Conservation (phyloP, 2,113 vertebrate genomes). For the Platysteira castanea region DNA sequence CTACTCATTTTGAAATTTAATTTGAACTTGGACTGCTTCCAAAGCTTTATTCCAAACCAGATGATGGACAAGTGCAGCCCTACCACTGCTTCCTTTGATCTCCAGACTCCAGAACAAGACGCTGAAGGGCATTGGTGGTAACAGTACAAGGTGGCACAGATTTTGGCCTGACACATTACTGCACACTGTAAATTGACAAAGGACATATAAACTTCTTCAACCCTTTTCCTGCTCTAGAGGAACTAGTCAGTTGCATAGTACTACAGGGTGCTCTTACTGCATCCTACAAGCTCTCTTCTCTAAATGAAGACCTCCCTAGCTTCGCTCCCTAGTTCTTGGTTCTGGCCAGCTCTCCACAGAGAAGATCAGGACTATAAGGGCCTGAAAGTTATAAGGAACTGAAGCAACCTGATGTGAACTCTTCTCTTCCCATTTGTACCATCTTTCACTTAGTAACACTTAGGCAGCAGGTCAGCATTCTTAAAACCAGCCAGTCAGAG, state of each 20-base stretch:
- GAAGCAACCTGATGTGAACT: background rate
- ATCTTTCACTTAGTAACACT: background rate
- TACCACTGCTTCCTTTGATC: background rate
- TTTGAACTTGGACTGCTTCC: background rate
- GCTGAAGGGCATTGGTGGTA: background rate
- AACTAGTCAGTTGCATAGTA: background rate
- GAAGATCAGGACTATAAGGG: background rate
- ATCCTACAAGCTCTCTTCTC: background rate
- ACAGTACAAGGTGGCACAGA: rapidly evolving
- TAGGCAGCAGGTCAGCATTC: background rate
- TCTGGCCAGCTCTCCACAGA: background rate
- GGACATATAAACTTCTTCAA: background rate
- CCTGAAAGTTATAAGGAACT: background rate
- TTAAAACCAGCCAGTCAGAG: background rate
- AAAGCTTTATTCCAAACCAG: background rate
- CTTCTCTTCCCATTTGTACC: rapidly evolving
- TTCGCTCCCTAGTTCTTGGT: background rate
- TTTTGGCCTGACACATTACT: background rate
- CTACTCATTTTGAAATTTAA: background rate
- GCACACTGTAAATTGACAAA: background rate
- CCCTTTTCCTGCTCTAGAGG: background rate
- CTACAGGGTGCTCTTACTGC: background rate
- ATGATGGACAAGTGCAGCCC: background rate
- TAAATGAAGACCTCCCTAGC: background rate
- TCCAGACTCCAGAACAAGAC: background rate